Base-by-base conservation (phyloP, 2,113 vertebrate species). In the Empidonax traillii region DNA sequence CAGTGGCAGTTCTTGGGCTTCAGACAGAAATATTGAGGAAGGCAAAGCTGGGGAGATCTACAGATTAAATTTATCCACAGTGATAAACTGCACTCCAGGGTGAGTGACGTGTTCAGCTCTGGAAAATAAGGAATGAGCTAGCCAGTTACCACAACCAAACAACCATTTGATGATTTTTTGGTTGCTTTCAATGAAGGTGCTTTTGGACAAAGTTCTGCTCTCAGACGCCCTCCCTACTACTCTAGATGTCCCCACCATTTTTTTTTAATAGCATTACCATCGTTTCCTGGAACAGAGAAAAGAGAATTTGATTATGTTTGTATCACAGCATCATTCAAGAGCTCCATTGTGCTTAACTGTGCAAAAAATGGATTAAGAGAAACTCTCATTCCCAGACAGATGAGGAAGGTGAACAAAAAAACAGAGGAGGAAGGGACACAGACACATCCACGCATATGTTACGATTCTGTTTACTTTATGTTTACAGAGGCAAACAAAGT, bases 221-320 rank as follows among this genome's bases (percentile, higher is more conserved):
- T 72, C n/a, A 88, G 18, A 56, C 2, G 12, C 25, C 3, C 4
- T 39, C 44, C n/a, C 17, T 9, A 37, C 37, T 9, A 6, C 31
- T 37, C 7, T 5, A 51, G 43, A 51, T 55, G 5, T 43, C 73
- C 30, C 49, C 33, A 24, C 46, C 27, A 2, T 30, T 51, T 25
- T 49, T 74, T 81, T 85, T 87, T 61, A 5, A 56, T 81, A 77
- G n/a, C 61, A 58, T 47, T 25, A 1, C 77, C 12, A 0, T 93
- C 8, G 7, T 82, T 92, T 91, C 83, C 19, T 3, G 74, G 76
- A 92, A 92, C 43, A 95, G 65, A 77, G 69, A 65, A 86, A 87
- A 76, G 79, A 84, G 7, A 89, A 96, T 95, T 78, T 62, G 73
- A 92, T 96, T 93, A 72, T 73, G 33, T 89, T 81, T 89, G 22